phyloP scores from a whole-genome alignment of 2,888 invertebrate genomes.

The Cordilura impudica region DNA sequence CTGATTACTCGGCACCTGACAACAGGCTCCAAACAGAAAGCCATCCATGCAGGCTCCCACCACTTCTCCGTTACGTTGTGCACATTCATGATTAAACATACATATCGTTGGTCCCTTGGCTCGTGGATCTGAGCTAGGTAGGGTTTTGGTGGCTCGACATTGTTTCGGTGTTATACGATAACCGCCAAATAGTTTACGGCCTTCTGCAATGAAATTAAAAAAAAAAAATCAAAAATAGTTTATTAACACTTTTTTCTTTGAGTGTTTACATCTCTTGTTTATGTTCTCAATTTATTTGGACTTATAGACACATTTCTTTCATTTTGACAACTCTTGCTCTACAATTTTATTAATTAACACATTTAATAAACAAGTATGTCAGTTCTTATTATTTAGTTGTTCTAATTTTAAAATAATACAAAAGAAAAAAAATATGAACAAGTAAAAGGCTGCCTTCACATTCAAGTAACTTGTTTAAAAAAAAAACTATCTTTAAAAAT shows the following conservation, averaged over 20 bases:
- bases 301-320: no score
- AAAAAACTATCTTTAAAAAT: no score
- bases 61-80: conserved; percentile 87
- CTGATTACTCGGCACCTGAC: conserved; percentile 83
- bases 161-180: conserved; percentile 90
- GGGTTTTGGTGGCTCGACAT: conserved; percentile 85
- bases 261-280: background rate
- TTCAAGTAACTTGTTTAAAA: no score
- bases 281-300: background rate
- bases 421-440: conserved; percentile 3
- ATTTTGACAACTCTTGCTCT: background rate
- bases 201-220: no score
- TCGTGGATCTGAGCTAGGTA: conserved; percentile 80
- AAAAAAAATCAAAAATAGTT: background rate
- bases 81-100: conserved; percentile 96
- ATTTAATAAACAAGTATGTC: conserved; percentile 20
- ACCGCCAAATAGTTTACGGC: conserved; percentile 88
- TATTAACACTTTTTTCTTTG: background rate
- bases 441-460: background rate
- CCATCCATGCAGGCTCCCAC: conserved; percentile 96
- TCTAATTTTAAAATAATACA: background rate
- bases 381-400: conserved; percentile 10
- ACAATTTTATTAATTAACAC: conserved; percentile 26
- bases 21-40: conserved; percentile 89
- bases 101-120: conserved; percentile 87